These are phyloP conservation scores for Scaptomyza tumidula DNA, from an alignment of 2,888 invertebrate species.

Conservation along the genomic window DNA sequence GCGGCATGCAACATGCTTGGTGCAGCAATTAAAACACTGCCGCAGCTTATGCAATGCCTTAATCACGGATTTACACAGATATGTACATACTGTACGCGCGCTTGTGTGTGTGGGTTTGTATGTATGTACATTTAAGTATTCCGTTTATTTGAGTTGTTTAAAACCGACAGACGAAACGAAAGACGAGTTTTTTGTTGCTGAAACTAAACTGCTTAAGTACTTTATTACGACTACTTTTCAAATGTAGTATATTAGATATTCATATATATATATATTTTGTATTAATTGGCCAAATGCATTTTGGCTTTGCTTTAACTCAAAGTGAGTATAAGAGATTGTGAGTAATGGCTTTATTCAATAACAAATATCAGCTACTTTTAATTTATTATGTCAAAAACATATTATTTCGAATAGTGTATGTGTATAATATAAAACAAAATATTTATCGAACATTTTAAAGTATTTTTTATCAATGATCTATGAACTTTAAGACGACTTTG, in stretches of 20 bases:
- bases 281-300: constrained; percentile 22
- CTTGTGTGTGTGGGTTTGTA: neutral
- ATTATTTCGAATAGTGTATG: too few species aligned
- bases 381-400: too few species aligned
- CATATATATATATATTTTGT: neutral
- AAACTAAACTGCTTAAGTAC: constrained; percentile 45
- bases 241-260: constrained; percentile 20
- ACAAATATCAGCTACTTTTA: too few species aligned
- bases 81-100: neutral
- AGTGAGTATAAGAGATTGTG: neutral
- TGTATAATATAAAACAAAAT: too few species aligned
- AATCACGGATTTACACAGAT: constrained; percentile 47
- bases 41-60: constrained; percentile 54
- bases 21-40: constrained; percentile 58
- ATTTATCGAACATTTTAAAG: too few species aligned
- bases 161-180: constrained; percentile 14
- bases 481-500: too few species aligned
- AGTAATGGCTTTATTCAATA: neutral
- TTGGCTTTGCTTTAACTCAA: neutral
- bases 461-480: too few species aligned
- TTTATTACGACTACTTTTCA: constrained; percentile 39
- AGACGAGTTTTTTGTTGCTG: neutral
- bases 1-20: constrained; percentile 67
- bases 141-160: constrained; percentile 27
- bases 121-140: constrained; percentile 1